Evolutionary conservation across 2,888 invertebrate species (phyloP), one percentile per base, ranked within the genome.

Genomic region (Flabesymbios commensalis): DNA sequence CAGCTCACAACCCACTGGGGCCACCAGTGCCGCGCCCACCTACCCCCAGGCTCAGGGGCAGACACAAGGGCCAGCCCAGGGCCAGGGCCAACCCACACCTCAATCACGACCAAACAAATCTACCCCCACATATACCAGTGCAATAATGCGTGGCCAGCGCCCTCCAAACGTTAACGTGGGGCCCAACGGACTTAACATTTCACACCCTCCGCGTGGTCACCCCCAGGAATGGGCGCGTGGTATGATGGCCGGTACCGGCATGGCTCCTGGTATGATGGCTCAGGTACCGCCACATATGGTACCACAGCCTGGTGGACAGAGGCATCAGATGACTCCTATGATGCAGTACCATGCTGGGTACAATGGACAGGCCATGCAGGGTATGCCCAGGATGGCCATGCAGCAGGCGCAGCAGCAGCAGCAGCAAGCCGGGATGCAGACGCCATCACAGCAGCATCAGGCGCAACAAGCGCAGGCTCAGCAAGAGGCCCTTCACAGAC

Each of bases 101-200:
- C n/a, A n/a, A n/a, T n/a, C n/a, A n/a, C n/a, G n/a, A n/a, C 10
- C 45, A 14, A 45, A 45, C 14, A 7, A 7, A 14, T 14, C 26
- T 14, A 19, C 29, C 5, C 63, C 69, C 1, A 72, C 73, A 17
- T 80, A 76, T 61, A 78, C 78, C 36, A 80, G 78, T 72, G 74
- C 79, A 63, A 73, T 78, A 47, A 75, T 79, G 78, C 71, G 79
- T 28, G 78, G 76, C 58, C 88, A 88, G 73, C 86, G 87, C 77
- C 86, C 86, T 68, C 87, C 88, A 22, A 87, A 87, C 79, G 86
- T 87, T n/a, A 86, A 85, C 68, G 85, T 87, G 32, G 86, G 86
- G 39, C 84, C 86, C 4, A 86, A 86, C 62, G 84, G 85, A 39
- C 76, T 86, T 51, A 83, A 82, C 68, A 81, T 82, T 45, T 77